Conservation (phyloP, 2,888 invertebrate species). For the Zhuqinia jingwanae region DNA sequence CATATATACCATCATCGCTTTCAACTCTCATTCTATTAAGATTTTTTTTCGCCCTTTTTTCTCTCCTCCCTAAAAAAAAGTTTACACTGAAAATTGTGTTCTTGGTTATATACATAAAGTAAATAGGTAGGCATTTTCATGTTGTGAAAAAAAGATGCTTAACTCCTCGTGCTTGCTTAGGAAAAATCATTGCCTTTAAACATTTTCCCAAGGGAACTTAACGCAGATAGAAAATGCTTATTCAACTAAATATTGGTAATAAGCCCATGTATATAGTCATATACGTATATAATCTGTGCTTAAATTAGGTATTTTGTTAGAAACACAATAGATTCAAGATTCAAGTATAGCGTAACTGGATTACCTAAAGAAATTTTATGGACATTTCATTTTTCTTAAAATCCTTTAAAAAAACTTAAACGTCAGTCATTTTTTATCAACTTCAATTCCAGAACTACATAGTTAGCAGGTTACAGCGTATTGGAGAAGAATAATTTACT, state of each 20-base stretch:
- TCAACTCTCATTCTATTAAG: constrained; percentile 55
- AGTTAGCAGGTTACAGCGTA: too few species aligned
- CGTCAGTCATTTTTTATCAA: constrained; percentile 26
- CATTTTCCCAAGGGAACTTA: constrained; percentile 15
- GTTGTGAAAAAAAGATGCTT: constrained; percentile 4
- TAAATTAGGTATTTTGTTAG: too few species aligned
- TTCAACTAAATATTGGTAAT: too few species aligned
- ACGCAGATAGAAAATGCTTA: neutral
- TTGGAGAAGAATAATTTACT: too few species aligned
- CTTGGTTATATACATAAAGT: constrained; percentile 8
- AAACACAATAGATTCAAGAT: too few species aligned
- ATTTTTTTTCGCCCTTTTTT: constrained; percentile 34
- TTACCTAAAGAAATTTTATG: neutral
- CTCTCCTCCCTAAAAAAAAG: constrained; percentile 51
- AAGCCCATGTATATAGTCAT: too few species aligned
- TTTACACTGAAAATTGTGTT: constrained; percentile 41
- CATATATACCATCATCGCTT: neutral
- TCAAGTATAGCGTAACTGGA: constrained; percentile 13
- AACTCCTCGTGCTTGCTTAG: too few species aligned
- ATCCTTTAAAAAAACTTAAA: neutral
- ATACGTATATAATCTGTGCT: too few species aligned
- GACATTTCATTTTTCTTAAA: constrained; percentile 14
- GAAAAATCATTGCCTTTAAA: constrained; percentile 11
- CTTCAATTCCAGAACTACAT: too few species aligned
- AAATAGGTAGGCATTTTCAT: neutral